Conservation (phyloP, 2,113 vertebrate genomes). For the Jaculus jaculus region DNA sequence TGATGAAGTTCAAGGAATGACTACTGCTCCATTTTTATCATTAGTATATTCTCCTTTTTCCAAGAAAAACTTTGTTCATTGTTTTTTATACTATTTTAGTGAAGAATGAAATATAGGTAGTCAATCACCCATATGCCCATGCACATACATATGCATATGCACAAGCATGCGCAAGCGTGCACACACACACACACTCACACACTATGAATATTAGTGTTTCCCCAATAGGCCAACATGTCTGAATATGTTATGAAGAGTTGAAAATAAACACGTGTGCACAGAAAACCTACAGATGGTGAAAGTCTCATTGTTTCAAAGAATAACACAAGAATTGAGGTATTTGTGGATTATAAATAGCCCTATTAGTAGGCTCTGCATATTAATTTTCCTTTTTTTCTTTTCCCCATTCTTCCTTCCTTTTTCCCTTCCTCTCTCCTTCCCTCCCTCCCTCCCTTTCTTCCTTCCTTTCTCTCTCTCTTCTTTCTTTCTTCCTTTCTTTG, state of each 20-base stretch:
- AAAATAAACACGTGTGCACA: background rate
- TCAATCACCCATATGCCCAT: background rate
- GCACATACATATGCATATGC: too few species aligned
- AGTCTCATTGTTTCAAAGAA: background rate
- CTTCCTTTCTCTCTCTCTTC: background rate
- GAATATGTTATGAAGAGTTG: background rate
- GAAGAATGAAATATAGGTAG: background rate
- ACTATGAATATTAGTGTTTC: background rate
- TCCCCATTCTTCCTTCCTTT: too few species aligned
- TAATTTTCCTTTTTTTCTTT: background rate
- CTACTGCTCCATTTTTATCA: background rate
- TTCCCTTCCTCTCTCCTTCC: too few species aligned
- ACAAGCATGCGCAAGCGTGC: background rate
- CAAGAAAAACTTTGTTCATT: conserved; percentile 4
- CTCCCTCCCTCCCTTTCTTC: too few species aligned
- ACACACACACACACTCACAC: background rate
- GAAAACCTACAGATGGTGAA: background rate
- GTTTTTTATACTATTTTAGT: background rate
- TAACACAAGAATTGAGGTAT: background rate
- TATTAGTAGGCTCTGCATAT: background rate
- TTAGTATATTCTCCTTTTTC: background rate
- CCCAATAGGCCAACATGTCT: background rate
- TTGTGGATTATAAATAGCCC: background rate
- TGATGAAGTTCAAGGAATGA: background rate
- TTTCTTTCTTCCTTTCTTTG: background rate